These are phyloP conservation scores for Empis stercorea DNA, from an alignment of 2,888 invertebrate species.

Conservation along the genomic window DNA sequence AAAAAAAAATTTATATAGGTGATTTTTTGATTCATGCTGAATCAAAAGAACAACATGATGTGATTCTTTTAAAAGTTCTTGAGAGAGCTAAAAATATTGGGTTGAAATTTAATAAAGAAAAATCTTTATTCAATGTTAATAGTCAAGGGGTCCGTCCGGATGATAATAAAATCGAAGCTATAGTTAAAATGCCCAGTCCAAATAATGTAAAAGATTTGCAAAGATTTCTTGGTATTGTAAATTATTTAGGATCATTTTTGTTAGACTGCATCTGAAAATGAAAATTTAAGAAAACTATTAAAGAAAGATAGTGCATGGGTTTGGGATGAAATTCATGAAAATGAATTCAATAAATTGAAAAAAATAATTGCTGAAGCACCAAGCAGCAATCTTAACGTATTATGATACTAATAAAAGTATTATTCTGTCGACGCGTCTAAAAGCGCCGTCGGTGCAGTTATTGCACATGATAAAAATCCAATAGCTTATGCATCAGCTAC, in stretches of 20 bases:
- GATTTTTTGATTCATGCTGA: too few relatives aligned
- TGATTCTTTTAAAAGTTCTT: neutral
- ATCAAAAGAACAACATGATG: constrained; percentile 5
- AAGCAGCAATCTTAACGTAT: constrained; percentile 7
- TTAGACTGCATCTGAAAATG: constrained; percentile 11
- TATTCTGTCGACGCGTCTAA: constrained; percentile 3
- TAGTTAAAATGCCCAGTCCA: constrained; percentile 7
- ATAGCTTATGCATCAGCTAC: constrained; percentile 4
- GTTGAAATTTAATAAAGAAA: constrained; percentile 5
- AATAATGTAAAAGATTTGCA: constrained; percentile 4
- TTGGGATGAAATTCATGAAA: constrained; percentile 4
- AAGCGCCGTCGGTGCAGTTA: too few relatives aligned
- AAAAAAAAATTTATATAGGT: too few relatives aligned
- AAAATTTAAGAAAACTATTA: too few relatives aligned
- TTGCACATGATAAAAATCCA: too few relatives aligned
- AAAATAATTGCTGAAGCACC: neutral
- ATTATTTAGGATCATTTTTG: constrained; percentile 15
- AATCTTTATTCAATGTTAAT: too few relatives aligned
- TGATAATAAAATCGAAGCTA: too few relatives aligned
- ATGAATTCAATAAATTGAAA: constrained; percentile 6
- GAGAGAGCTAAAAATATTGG: constrained; percentile 4
- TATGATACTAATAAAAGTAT: constrained; percentile 6
- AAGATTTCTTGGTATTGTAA: constrained; percentile 11
- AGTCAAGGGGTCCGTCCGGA: too few relatives aligned
- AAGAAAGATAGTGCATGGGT: too few relatives aligned